Evolutionary conservation across 1,140 invertebrate species (phyloP).

Genomic region (Chymomyza costata): DNA sequence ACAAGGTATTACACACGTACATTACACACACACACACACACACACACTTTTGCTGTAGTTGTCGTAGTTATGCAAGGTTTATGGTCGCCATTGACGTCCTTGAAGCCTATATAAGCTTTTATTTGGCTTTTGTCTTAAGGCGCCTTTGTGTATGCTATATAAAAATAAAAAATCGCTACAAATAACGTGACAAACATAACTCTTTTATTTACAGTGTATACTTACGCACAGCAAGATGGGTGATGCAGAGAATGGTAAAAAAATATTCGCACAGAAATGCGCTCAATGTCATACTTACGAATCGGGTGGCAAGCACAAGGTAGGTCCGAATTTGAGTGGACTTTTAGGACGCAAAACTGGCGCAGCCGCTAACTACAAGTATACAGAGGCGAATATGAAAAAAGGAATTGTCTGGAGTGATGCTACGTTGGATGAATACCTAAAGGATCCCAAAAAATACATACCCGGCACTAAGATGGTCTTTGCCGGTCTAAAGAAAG

Average conservation of each 20-base stretch:
- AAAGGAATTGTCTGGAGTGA: conserved; percentile 80
- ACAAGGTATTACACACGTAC: too few species aligned
- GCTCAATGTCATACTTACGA: conserved; percentile 92
- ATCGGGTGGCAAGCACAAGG: conserved; percentile 89
- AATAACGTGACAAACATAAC: too few species aligned
- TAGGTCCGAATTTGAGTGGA: conserved; percentile 91
- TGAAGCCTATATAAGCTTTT: conserved; percentile 13
- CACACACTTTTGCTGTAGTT: too few species aligned
- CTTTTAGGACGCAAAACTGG: conserved; percentile 92
- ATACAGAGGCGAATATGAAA: conserved; percentile 90
- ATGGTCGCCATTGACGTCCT: conserved; percentile 21
- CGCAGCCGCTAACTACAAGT: conserved; percentile 84
- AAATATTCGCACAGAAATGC: conserved; percentile 90
- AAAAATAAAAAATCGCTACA: too few species aligned
- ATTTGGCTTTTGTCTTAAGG: conserved; percentile 1
- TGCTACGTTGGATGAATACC: conserved; percentile 80
- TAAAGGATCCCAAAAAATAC: conserved; percentile 87
- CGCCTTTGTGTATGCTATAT: too few species aligned
- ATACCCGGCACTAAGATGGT: conserved; percentile 92
- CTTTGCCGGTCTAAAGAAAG: conserved; percentile 88
- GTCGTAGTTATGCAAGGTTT: too few species aligned
- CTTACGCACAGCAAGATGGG: conserved; percentile 27
- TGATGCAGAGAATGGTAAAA: conserved; percentile 92
- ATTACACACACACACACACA: too few species aligned
- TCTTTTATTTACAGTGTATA: neutral